Conservation (phyloP, 2,888 invertebrate genomes). For the Phyllotreta cruciferae region DNA sequence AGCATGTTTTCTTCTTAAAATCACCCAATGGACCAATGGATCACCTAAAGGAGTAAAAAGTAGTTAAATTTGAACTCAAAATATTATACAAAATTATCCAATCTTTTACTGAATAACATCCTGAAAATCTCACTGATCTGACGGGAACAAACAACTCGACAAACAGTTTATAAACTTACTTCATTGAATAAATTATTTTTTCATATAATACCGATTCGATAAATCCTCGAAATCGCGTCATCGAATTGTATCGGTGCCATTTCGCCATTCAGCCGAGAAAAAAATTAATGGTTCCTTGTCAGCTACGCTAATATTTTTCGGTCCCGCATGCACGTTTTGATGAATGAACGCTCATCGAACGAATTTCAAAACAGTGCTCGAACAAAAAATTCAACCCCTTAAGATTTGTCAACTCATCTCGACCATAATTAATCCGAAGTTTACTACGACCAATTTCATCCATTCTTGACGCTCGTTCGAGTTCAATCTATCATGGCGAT, state of each 20-base stretch:
- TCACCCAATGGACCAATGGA: too few species aligned
- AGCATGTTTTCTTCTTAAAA: too few species aligned
- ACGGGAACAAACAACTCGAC: neutral
- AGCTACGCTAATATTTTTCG: constrained; percentile 27
- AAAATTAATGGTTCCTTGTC: constrained; percentile 31
- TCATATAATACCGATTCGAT: constrained; percentile 5
- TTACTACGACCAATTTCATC: constrained; percentile 44
- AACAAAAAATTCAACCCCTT: constrained; percentile 39
- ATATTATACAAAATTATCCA: too few species aligned
- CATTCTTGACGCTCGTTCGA: constrained; percentile 47
- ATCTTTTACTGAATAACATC: too few species aligned
- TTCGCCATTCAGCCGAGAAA: constrained; percentile 6
- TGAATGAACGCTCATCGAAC: constrained; percentile 35
- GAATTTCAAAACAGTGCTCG: constrained; percentile 37
- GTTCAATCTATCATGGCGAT: constrained; percentile 44
- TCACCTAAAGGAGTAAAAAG: too few species aligned
- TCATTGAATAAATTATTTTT: too few species aligned
- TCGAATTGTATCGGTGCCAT: constrained; percentile 16
- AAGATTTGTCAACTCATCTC: constrained; percentile 49
- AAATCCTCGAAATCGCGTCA: constrained; percentile 13
- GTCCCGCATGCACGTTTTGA: constrained; percentile 30
- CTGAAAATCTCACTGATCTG: too few species aligned
- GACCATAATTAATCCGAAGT: constrained; percentile 44
- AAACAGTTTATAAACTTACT: too few species aligned
- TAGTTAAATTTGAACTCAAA: too few species aligned